Percentiles rank a stretch among this genome's conserved stretches.
phyloP scores from a whole-genome alignment of 2,113 vertebrate species.

The Hypocryptadius cinnamomeus region DNA sequence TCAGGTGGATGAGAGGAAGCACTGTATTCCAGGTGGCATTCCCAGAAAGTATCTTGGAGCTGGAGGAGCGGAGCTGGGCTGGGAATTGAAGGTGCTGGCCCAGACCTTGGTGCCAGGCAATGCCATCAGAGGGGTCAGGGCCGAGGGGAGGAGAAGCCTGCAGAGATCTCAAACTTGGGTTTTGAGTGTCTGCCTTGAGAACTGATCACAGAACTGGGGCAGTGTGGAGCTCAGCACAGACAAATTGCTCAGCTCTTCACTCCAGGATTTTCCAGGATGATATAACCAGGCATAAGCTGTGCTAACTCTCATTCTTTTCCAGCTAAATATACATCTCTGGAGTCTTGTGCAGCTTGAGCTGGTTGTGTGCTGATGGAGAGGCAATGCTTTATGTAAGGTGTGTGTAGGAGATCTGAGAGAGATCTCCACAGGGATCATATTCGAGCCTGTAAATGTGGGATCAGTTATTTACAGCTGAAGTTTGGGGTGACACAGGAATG shows the following conservation, averaged over 20 bases:
- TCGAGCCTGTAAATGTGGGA: neutral
- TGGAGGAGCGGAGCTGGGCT: neutral
- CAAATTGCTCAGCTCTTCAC: neutral
- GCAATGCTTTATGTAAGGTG: neutral
- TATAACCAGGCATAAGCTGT: neutral
- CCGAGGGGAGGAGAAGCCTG: neutral
- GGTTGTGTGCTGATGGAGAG: conserved; percentile 5
- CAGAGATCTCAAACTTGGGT: neutral
- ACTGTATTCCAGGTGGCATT: neutral
- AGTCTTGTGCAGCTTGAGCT: conserved; percentile 3
- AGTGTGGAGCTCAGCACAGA: neutral
- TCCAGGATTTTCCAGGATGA: neutral
- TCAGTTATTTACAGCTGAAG: neutral
- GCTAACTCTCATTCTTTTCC: conserved; percentile 3
- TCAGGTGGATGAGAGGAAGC: neutral
- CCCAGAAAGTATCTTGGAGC: fast-evolving
- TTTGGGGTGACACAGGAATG: neutral
- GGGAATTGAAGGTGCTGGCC: neutral
- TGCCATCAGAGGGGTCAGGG: neutral
- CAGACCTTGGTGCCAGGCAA: neutral
- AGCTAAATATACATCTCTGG: conserved; percentile 41
- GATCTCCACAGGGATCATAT: neutral
- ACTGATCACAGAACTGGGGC: neutral
- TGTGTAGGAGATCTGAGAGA: conserved; percentile 44
- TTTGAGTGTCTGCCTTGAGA: neutral